Conservation (phyloP, 2,113 vertebrate species). For the Perca flavescens region DNA sequence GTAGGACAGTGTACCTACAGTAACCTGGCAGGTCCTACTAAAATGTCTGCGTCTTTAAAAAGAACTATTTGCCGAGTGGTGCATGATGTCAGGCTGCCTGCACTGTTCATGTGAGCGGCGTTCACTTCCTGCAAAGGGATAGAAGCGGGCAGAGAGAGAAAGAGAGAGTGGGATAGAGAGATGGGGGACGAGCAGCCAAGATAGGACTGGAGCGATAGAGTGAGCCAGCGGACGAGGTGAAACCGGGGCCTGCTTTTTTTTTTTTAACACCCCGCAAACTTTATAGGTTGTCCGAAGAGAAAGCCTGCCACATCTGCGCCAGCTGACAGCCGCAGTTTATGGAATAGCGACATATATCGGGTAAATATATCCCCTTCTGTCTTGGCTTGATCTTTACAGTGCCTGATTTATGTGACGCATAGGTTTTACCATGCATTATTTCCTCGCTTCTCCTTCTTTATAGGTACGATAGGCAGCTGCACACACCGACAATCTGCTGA, state of each 20-base stretch:
- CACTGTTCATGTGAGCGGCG: constrained; percentile 82
- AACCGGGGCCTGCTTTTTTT: constrained; percentile 62
- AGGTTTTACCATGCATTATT: constrained; percentile 72
- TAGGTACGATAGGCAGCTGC: constrained; percentile 16
- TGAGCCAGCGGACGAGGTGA: constrained; percentile 73
- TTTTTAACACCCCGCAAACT: constrained; percentile 76
- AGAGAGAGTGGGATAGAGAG: constrained; percentile 68
- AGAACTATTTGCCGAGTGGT: constrained; percentile 72
- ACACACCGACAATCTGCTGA: constrained; percentile 27
- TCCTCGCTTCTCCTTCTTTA: constrained; percentile 43
- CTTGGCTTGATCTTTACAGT: constrained; percentile 56
- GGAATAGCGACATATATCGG: constrained; percentile 77
- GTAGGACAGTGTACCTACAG: constrained; percentile 37
- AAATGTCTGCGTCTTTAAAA: constrained; percentile 86
- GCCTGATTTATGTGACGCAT: constrained; percentile 77
- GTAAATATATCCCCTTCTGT: constrained; percentile 75
- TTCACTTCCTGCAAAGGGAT: constrained; percentile 86
- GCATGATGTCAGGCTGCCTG: constrained; percentile 83
- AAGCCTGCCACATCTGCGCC: constrained; percentile 61
- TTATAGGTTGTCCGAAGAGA: constrained; percentile 68
- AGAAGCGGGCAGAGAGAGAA: constrained; percentile 71
- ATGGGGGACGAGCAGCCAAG: constrained; percentile 70
- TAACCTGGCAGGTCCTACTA: constrained; percentile 37
- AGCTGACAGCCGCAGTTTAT: constrained; percentile 70
- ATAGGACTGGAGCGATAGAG: constrained; percentile 67